Conservation (phyloP, 2,797 vertebrate genomes). For the Danio tinwini region DNA sequence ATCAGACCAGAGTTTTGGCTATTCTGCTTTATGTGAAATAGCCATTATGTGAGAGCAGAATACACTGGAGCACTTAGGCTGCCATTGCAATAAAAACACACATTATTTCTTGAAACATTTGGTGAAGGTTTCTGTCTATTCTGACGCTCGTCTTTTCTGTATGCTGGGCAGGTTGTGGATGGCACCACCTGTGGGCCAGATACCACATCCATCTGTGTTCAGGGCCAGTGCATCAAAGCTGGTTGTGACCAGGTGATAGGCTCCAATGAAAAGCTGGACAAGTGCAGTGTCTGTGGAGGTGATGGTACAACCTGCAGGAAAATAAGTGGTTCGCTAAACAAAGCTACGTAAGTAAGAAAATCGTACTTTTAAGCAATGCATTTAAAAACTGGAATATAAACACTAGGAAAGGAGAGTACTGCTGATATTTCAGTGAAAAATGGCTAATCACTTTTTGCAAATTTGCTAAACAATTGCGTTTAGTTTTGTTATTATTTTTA, state of each 20-base stretch:
- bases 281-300: slow-evolving; percentile 92
- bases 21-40: slow-evolving; percentile 32
- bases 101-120: background rate
- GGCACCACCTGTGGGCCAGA: slow-evolving; percentile 94
- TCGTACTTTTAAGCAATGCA: background rate
- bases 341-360: slow-evolving; percentile 83
- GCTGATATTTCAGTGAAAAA: background rate
- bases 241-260: slow-evolving; percentile 93
- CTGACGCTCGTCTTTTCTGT: slow-evolving; percentile 11
- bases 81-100: slow-evolving; percentile 13
- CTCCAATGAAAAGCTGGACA: slow-evolving; percentile 91
- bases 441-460: too few species aligned
- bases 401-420: background rate
- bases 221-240: slow-evolving; percentile 95
- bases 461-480: too few species aligned
- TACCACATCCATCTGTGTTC: slow-evolving; percentile 92
- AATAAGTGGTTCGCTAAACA: slow-evolving; percentile 89
- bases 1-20: slow-evolving; percentile 19
- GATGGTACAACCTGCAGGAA: slow-evolving; percentile 88
- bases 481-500: too few species aligned
- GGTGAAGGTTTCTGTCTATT: slow-evolving; percentile 12
- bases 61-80: background rate
- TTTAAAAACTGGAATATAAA: background rate
- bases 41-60: background rate
- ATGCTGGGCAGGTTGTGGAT: slow-evolving; percentile 85